Conservation (phyloP, 64 coral and sea anemone genomes). For the Pocillopora damicornis region DNA sequence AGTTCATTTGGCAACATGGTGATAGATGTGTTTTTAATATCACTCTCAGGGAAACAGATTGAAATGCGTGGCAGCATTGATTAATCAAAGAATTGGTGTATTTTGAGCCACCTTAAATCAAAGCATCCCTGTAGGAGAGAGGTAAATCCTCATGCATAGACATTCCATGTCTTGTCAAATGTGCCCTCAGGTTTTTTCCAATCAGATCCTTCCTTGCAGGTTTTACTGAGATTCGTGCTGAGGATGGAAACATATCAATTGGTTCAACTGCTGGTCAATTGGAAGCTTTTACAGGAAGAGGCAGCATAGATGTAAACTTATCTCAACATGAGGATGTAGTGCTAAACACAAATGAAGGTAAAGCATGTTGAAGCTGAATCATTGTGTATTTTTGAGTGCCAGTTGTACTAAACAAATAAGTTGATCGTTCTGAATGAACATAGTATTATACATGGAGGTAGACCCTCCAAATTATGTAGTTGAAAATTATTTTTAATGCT, state of each 20-base stretch:
- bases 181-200: too few species aligned
- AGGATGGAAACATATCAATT: slow-evolving; percentile 42
- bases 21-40: too few species aligned
- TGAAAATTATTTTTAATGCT: not conserved
- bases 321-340: slow-evolving; percentile 31
- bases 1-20: too few species aligned
- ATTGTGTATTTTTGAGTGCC: not conserved
- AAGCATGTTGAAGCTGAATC: not conserved
- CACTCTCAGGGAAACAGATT: too few species aligned
- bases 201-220: not conserved
- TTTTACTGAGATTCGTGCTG: slow-evolving; percentile 21
- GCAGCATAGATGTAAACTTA: slow-evolving; percentile 32
- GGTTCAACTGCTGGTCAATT: slow-evolving; percentile 38
- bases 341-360: slow-evolving; percentile 62
- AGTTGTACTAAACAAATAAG: not conserved
- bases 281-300: slow-evolving; percentile 25
- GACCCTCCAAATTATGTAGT: not conserved
- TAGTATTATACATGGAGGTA: too few species aligned
- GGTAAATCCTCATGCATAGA: too few species aligned
- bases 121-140: too few species aligned
- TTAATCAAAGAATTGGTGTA: too few species aligned
- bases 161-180: too few species aligned
- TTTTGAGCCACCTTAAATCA: too few species aligned
- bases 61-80: too few species aligned
- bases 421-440: too few species aligned